phyloP scores from a whole-genome alignment of 92 coral and sea anemone species.

The Porites lobata region DNA sequence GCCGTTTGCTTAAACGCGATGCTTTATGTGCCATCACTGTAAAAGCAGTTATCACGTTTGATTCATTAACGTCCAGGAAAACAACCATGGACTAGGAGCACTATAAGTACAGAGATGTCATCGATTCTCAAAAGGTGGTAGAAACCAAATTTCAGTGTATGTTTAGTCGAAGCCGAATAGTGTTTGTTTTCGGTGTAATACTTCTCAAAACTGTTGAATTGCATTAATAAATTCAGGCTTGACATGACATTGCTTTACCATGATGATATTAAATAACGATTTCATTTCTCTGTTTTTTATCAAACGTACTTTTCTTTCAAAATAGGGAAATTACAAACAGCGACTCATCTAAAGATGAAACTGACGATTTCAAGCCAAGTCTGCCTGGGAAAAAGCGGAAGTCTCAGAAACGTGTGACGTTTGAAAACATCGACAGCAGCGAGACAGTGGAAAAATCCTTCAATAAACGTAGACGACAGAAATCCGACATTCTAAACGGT shows the following conservation, averaged over 20 bases:
- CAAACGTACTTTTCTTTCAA: neutral
- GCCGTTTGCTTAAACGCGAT: no score
- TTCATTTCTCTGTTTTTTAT: neutral
- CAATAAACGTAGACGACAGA: slow-evolving; percentile 17
- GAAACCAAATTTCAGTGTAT: no score
- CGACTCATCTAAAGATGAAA: slow-evolving; percentile 59
- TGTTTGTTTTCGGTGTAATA: no score
- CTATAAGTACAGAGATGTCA: no score
- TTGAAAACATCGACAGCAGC: slow-evolving; percentile 72
- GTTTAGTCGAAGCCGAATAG: no score
- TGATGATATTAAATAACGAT: neutral
- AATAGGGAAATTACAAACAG: slow-evolving; percentile 30
- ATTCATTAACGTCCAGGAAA: no score
- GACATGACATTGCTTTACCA: neutral
- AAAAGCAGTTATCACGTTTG: no score
- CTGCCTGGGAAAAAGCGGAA: slow-evolving; percentile 62
- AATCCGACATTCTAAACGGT: slow-evolving; percentile 18
- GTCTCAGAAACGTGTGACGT: slow-evolving; percentile 80
- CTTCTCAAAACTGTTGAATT: no score
- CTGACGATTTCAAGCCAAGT: slow-evolving; percentile 36
- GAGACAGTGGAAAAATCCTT: slow-evolving; percentile 36
- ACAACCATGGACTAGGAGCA: no score
- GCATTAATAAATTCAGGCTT: no score
- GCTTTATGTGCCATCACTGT: no score
- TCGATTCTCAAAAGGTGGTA: no score